Evolutionary conservation across 2,113 vertebrate genomes (phyloP), one percentile per base, ranked within the genome.

Genomic region (Sebastes fasciatus): DNA sequence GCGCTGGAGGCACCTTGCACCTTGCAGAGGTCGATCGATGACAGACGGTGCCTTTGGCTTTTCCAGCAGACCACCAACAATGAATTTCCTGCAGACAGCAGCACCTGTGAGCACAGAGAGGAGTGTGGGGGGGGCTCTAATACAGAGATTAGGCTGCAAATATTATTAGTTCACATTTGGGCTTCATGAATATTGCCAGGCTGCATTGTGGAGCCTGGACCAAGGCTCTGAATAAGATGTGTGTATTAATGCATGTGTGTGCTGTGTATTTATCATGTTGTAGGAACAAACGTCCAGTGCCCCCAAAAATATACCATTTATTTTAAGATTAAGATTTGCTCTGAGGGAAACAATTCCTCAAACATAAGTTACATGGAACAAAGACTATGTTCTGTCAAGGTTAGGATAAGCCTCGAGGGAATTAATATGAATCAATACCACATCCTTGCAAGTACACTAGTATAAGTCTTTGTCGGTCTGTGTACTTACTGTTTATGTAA

Each of bases 21-120:
- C 67, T 65, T 46, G 78, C 54, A 70, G 23, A 79, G 79, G 75
- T 64, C 79, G 0, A 74, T 49, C 0, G 54, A 74, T 80, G 80
- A 83, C 67, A 75, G 74, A 51, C 1, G 23, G 65, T 61, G 57
- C 64, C 63, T 75, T 55, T 71, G 76, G 74, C 55, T 72, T 60
- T 64, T 83, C 57, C 74, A 46, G 5, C 72, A 46, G 85, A 80
- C 75, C 77, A 80, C 69, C 83, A 61, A 62, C 80, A 58, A 17
- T 13, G 68, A 74, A 26, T n/a, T 14, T 70, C 63, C 51, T n/a
- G 66, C 48, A 40, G 73, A 40, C 51, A 42, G 68, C 9, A 9
- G 48, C 77, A 83, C 64, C 72, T 72, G 80, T 40, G 62, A 46
- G 1, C 17, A 51, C 34, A 54, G 60, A 46, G 48, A 5, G 8